These are phyloP conservation scores for Notamacropus eugenii DNA, from an alignment of 2,797 vertebrate genomes.

Conservation along the genomic window DNA sequence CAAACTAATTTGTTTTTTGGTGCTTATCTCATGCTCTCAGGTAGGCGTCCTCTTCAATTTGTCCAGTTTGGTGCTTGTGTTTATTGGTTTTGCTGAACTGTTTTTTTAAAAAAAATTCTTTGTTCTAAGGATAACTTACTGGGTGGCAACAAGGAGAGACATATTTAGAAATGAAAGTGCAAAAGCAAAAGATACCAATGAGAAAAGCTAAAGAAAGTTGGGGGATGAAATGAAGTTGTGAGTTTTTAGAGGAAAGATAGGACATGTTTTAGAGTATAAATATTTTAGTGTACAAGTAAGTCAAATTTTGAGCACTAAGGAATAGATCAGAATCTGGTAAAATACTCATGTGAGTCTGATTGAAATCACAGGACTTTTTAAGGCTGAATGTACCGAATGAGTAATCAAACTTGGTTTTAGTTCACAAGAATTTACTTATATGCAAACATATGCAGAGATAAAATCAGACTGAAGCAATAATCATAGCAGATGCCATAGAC, in stretches of 20 bases:
- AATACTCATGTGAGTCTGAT: constrained; percentile 19
- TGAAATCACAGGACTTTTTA: constrained; percentile 24
- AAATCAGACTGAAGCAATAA: constrained; percentile 43
- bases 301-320: constrained; percentile 17
- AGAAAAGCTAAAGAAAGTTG: background rate
- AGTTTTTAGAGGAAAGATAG: constrained; percentile 15
- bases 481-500: constrained; percentile 13
- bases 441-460: constrained; percentile 17
- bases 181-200: background rate
- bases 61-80: background rate
- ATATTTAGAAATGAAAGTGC: background rate
- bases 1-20: background rate
- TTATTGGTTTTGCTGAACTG: background rate
- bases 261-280: background rate
- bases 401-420: constrained; percentile 40
- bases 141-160: background rate
- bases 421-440: constrained; percentile 39
- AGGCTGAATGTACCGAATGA: constrained; percentile 23
- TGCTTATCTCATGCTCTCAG: background rate
- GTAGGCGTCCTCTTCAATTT: background rate
- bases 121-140: background rate
- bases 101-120: background rate
- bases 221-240: constrained; percentile 15
- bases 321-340: constrained; percentile 41
- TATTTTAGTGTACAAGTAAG: background rate